Evolutionary conservation across 1,140 invertebrate genomes (phyloP), one percentile per base, ranked within the genome.

Genomic region (Cotesia typhae): DNA sequence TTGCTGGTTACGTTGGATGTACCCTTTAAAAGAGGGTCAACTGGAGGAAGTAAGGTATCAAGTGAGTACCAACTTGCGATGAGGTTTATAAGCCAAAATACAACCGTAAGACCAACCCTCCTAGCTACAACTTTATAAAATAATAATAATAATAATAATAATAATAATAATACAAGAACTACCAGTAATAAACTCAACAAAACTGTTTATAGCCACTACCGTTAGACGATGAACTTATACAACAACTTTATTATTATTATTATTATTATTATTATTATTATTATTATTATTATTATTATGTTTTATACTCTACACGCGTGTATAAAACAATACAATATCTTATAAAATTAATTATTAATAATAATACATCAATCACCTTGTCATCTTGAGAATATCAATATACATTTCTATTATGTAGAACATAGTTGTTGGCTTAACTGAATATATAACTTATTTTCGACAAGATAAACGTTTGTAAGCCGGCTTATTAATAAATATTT

Each of bases 111-210:
- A 38, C 14, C 63, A 65, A 65, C 20, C 38, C 20, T 10, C 3
- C 12, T n/a, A 3, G 59, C 28, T 47, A 2, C n/a, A 51, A 65
- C 14, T 65, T 65, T 51, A 37, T 51, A 65, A 35, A 47, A 17
- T 28, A 28, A 28, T 2, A 28, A 28, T 28, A 28, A 28, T 28
- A 28, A 2, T 28, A 28, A 28, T 28, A 28, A 28, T 28, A 28
- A 2, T 28, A 28, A 28, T 28, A 28, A 14, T 14, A 14, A 14
- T 38, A 51, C 37, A 37, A 65, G 63, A 20, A n/a, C 38, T 51
- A 7, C 9, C 36, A 51, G 63, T 65, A 65, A 65, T 38, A 51
- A 65, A 65, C 41, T 38, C 37, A 65, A 65, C 63, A 38, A 65
- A 28, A 65, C 63, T 65, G 63, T 51, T 65, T 65, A 51, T 20